A percentile compares a stretch with the other conserved stretches of the same genome.
Conservation (phyloP, 2,888 invertebrate genomes). For the Rhagophthalmus giganteus region DNA sequence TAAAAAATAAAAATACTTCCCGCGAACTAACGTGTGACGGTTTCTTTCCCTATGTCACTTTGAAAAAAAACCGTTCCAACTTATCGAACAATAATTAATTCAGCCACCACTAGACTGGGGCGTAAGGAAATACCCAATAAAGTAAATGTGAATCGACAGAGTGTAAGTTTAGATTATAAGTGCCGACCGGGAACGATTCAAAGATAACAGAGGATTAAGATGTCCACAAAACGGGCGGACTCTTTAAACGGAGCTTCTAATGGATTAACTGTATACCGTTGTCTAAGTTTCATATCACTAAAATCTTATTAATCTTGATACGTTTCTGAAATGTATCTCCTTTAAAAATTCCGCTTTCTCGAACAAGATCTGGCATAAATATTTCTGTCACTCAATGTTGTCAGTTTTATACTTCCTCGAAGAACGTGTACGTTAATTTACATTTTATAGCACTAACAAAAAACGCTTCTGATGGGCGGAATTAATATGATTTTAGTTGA, state of each 20-base stretch:
- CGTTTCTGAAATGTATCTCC: constrained; percentile 27
- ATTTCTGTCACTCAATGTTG: constrained; percentile 28
- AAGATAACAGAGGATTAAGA: constrained; percentile 44
- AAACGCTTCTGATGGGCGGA: constrained; percentile 19
- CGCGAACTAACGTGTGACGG: too few species aligned
- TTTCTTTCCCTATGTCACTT: too few species aligned
- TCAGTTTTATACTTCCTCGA: constrained; percentile 24
- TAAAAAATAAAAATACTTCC: too few species aligned
- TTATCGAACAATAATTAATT: constrained; percentile 9
- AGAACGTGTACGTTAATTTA: constrained; percentile 21
- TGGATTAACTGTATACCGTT: constrained; percentile 26
- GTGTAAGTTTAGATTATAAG: constrained; percentile 43
- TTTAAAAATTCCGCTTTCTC: constrained; percentile 24
- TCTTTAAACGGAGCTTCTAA: constrained; percentile 24
- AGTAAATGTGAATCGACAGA: constrained; percentile 38
- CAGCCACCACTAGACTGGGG: constrained; percentile 12
- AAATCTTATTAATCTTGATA: constrained; percentile 29
- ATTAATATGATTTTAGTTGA: constrained; percentile 26
- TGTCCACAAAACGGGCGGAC: constrained; percentile 35
- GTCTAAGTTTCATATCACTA: constrained; percentile 20
- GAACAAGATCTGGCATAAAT: constrained; percentile 24
- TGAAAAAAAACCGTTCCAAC: too few species aligned
- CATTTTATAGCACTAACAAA: constrained; percentile 16
- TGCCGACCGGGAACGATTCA: constrained; percentile 38
- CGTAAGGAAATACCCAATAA: constrained; percentile 13